Evolutionary conservation across 2,797 vertebrate species (phyloP).

Genomic region (Thripadectes ignobilis): DNA sequence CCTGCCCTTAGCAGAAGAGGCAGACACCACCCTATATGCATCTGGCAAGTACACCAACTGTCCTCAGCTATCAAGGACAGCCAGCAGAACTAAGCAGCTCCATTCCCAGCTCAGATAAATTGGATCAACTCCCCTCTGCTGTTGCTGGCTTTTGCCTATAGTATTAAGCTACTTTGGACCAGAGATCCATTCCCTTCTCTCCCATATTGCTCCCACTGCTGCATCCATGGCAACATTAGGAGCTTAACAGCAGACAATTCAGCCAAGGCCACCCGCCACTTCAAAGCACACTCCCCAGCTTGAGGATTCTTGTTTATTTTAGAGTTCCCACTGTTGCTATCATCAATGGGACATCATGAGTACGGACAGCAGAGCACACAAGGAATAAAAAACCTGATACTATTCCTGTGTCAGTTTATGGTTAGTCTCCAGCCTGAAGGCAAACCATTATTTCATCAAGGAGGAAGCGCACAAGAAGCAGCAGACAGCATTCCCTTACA

Average conservation of each 20-base stretch:
- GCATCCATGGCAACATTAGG: slow-evolving; percentile 50
- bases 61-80: slow-evolving; percentile 22
- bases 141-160: slow-evolving; percentile 30
- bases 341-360: slow-evolving; percentile 17
- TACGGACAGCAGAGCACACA: not conserved
- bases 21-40: not conserved
- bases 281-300: slow-evolving; percentile 27
- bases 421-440: slow-evolving; percentile 14
- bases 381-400: not conserved
- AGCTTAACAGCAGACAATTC: slow-evolving; percentile 24
- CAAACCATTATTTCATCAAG: slow-evolving; percentile 29
- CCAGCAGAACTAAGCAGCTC: not conserved
- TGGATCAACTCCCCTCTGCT: slow-evolving; percentile 1
- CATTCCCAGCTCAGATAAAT: not conserved
- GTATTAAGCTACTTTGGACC: slow-evolving; percentile 46
- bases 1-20: slow-evolving; percentile 21
- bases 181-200: not conserved
- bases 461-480: slow-evolving; percentile 22
- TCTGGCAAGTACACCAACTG: not conserved
- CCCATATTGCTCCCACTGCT: not conserved
- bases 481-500: not conserved
- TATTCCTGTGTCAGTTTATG: not conserved
- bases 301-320: slow-evolving; percentile 21
- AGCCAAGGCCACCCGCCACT: slow-evolving; percentile 32
- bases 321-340: not conserved